phyloP scores from a whole-genome alignment of 2,797 vertebrate species.

The Nasua narica region DNA sequence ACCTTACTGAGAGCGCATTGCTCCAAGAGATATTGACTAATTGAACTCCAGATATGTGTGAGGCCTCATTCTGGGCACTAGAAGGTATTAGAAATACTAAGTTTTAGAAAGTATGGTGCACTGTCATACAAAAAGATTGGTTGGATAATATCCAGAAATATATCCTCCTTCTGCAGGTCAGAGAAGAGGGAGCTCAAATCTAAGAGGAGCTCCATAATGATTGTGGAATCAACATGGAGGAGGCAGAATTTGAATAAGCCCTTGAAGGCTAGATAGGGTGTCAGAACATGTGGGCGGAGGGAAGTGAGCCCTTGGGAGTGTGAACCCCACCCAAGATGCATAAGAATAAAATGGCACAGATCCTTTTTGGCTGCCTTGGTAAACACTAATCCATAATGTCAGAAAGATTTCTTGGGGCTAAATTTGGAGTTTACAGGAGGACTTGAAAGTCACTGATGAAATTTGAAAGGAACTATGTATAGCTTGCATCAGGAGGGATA shows the following conservation, averaged over 20 bases:
- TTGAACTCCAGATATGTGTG: neutral
- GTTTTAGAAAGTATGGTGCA: neutral
- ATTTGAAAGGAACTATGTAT: neutral
- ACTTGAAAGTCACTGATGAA: neutral
- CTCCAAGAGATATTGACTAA: neutral
- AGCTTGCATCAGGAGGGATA: neutral
- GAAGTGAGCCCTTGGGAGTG: neutral
- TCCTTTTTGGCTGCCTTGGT: neutral
- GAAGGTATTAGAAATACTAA: neutral
- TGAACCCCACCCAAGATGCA: neutral
- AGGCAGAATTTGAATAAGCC: neutral
- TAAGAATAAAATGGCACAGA: neutral
- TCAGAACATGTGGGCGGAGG: neutral
- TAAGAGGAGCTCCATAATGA: neutral
- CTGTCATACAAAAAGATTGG: neutral
- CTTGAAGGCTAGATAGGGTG: neutral
- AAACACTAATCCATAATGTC: neutral
- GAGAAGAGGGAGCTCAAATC: neutral
- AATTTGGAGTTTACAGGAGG: neutral
- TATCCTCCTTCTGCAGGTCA: neutral
- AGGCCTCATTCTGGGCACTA: neutral
- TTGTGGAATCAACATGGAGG: neutral
- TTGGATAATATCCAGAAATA: neutral
- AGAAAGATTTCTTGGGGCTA: neutral
- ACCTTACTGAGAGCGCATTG: neutral